Percentiles rank a stretch among this genome's conserved stretches.
Evolutionary conservation across 2,797 vertebrate species (phyloP).

Genomic region (Buphagus erythrorhynchus): DNA sequence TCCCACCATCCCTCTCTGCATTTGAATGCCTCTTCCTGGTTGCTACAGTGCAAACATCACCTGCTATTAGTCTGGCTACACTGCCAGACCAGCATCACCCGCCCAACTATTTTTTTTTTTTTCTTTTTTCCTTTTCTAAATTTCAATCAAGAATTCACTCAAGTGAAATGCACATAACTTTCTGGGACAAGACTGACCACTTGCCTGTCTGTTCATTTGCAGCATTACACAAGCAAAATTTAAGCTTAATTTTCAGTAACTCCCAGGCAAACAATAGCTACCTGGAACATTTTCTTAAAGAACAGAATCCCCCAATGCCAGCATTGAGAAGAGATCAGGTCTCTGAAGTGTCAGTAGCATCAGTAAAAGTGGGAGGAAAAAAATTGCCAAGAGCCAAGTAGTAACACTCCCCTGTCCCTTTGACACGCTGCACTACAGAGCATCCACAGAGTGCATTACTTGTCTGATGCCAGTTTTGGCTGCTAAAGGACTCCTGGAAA

Average conservation of each 20-base stretch:
- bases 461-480: not conserved
- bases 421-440: not conserved
- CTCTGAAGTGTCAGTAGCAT: not conserved
- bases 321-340: not conserved
- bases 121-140: no score
- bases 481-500: not conserved
- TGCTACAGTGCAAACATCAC: not conserved
- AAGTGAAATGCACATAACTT: not conserved
- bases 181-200: not conserved
- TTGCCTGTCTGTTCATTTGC: not conserved
- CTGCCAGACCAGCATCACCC: not conserved
- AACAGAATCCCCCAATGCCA: not conserved
- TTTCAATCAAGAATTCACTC: not conserved
- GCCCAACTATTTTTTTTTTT: fast-evolving
- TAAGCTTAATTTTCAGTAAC: not conserved
- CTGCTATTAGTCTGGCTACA: not conserved
- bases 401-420: not conserved
- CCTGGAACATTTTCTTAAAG: not conserved
- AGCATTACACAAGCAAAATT: not conserved
- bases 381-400: not conserved
- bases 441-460: not conserved
- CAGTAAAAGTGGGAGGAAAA: not conserved
- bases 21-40: not conserved
- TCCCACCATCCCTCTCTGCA: not conserved
- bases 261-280: not conserved